These are phyloP conservation scores for Hypsopygia costalis DNA, from an alignment of 2,888 invertebrate species.

Conservation along the genomic window DNA sequence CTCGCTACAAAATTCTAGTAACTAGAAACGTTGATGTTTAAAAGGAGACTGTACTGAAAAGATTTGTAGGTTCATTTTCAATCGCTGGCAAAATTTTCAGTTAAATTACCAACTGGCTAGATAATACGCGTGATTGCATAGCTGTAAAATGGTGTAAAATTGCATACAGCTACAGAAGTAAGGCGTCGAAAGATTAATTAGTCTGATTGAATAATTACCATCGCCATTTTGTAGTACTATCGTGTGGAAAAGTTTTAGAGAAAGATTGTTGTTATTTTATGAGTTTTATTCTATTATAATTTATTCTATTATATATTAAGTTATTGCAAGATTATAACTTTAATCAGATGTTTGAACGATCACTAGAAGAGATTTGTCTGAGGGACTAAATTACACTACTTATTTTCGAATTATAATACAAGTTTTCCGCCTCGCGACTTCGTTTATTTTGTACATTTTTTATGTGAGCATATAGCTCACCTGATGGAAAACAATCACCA, in stretches of 20 bases:
- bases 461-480: no score
- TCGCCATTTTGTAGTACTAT: slow-evolving; percentile 29
- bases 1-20: slow-evolving; percentile 25
- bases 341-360: no score
- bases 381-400: no score
- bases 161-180: slow-evolving; percentile 34
- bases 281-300: no score
- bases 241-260: slow-evolving; percentile 5
- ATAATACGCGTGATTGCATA: slow-evolving; percentile 29
- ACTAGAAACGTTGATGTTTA: not conserved
- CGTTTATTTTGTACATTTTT: no score
- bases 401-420: no score
- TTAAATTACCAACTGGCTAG: slow-evolving; percentile 9
- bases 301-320: no score
- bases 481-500: no score
- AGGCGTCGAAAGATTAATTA: slow-evolving; percentile 60
- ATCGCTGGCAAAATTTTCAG: not conserved
- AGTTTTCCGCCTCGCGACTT: no score
- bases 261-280: no score
- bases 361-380: no score
- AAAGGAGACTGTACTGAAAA: slow-evolving; percentile 4
- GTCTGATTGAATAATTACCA: slow-evolving; percentile 49
- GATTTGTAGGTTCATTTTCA: slow-evolving; percentile 4
- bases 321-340: no score
- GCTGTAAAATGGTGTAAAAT: slow-evolving; percentile 29